Evolutionary conservation across 2,797 vertebrate species (phyloP).

Genomic region (Taenioides sp.): DNA sequence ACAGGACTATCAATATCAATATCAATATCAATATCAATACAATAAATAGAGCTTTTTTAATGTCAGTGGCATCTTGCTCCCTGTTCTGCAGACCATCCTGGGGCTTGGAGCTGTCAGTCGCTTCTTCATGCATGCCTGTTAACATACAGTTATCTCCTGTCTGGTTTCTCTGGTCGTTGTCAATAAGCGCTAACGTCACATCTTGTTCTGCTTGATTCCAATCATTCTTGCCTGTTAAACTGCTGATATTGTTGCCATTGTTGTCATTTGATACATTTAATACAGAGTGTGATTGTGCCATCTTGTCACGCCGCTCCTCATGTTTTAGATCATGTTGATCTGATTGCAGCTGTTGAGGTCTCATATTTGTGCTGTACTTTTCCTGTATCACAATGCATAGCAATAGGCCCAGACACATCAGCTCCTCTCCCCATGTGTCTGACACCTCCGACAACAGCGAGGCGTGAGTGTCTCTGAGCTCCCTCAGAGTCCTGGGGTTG

Average conservation of each 20-base stretch:
- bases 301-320: background rate
- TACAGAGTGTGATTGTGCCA: background rate
- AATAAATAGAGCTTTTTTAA: background rate
- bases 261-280: background rate
- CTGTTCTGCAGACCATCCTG: background rate
- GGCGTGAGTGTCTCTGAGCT: slow-evolving; percentile 36
- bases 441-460: slow-evolving; percentile 14
- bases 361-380: slow-evolving; percentile 24
- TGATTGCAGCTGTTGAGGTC: background rate
- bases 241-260: too few species aligned
- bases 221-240: background rate
- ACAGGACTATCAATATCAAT: background rate
- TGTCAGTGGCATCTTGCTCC: too few species aligned
- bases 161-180: background rate
- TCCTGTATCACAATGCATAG: slow-evolving; percentile 55
- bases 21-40: background rate
- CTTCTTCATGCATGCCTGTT: background rate
- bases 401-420: slow-evolving; percentile 59
- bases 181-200: background rate
- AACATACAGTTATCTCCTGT: background rate
- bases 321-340: slow-evolving; percentile 7
- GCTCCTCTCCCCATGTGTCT: slow-evolving; percentile 14
- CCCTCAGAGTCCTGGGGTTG: background rate
- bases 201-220: background rate
- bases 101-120: background rate